Percentiles rank a stretch among this genome's conserved stretches.
Conservation (phyloP, 2,113 vertebrate species). For the Callipepla squamata region DNA sequence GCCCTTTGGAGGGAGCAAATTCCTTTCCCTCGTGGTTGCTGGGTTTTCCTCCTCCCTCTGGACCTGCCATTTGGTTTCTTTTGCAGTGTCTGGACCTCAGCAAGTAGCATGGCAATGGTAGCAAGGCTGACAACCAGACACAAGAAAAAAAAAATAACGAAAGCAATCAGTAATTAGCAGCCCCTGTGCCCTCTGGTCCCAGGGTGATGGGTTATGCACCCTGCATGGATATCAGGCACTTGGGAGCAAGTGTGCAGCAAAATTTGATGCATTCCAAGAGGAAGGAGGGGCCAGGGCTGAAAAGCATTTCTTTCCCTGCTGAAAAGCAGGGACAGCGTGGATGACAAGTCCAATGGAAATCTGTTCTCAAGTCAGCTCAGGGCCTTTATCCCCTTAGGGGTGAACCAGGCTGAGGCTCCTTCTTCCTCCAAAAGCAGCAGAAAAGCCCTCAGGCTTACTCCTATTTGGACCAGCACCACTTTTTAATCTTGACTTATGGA, state of each 20-base stretch:
- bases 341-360: neutral
- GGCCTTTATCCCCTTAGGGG: neutral
- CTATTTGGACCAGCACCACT: neutral
- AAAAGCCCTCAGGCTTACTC: neutral
- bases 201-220: neutral
- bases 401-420: neutral
- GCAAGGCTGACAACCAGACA: neutral
- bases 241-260: neutral
- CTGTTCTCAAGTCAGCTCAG: neutral
- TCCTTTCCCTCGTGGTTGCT: neutral
- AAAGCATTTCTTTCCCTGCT: neutral
- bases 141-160: accelerated
- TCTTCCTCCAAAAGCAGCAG: neutral
- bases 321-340: accelerated
- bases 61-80: neutral
- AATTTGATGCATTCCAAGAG: neutral
- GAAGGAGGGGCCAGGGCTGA: neutral
- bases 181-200: too few species aligned
- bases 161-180: neutral
- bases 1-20: slow-evolving; percentile 18
- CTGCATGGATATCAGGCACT: neutral
- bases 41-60: neutral
- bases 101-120: accelerated
- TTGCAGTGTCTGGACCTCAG: neutral
- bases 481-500: neutral